Evolutionary conservation across 1,140 invertebrate species (phyloP), one percentile per base, ranked within the genome.

Genomic region (Aradophagus sp.): DNA sequence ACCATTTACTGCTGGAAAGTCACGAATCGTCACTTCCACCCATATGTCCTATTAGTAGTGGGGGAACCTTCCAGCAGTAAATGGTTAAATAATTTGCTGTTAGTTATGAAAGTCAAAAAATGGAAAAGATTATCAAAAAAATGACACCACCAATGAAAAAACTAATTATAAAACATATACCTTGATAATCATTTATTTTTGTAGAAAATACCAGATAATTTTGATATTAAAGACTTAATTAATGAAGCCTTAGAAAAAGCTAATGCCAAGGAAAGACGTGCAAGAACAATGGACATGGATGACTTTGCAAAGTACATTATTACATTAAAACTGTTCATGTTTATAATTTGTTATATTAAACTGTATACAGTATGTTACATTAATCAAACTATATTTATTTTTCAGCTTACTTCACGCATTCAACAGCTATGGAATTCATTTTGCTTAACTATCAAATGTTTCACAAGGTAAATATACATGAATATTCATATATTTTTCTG

Each of bases 231-330:
- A 86, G 80, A 88, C 36, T 93, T 94, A 84, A 86, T 98, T 2
- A 91, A 93, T 76, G 80, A 91, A 11, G 90, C 98, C 59, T 86
- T 99, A 27, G 81, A 84, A 61, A 86, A 86, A 34, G 82, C 85
- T 34, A 83, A 90, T 55, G 93, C 92, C 77, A 90, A 90, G 67
- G 88, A 94, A 44, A 94, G 92, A 84, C 88, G 98, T 80, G 94
- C 98, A 1, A 89, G 97, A 79, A 92, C 90, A 1, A 96, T 99
- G 96, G 96, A 98, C 77, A 92, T 96, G 68, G 97, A 99, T 87
- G 97, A 99, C 80, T 99, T 99, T 86, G 92, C 99, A 77, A 87
- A 88, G 89, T 91, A 62, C 53, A 23, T 23, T 8, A 23, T 4
- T 5, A 23, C 4, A 5, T 4, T 5, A 4, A 23, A 23, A 23